Evolutionary conservation across 2,888 invertebrate genomes (phyloP), one percentile per base, ranked within the genome.

Genomic region (Ophioninae sp.): DNA sequence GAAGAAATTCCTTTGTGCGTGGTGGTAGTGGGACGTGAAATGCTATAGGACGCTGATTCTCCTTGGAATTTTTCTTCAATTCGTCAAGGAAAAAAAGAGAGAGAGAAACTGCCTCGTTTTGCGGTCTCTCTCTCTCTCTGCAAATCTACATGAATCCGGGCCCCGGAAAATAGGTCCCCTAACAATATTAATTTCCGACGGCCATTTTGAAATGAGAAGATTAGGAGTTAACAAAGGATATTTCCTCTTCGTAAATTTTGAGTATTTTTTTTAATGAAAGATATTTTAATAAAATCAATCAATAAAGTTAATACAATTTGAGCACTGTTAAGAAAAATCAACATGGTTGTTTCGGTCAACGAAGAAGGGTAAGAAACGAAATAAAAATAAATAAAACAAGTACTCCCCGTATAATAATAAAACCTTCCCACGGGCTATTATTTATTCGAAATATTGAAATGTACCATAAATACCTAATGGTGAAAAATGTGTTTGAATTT

Each of bases 1-100:
- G 65, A 71, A 76, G 76, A 81, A 81, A 81, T 81, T 71, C 76
- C 71, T 81, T 81, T 71, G 81, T 76, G 58, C 65, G 44, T 61
- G n/a, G n/a, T 68, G 61, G 59, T 20, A 2, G 7, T 13, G 22
- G 68, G 61, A 56, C 65, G 71, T 71, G 56, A 76, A n/a, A 17
- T 20, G 64, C 41, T 58, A 20, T 39, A 76, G 30, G 58, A 59
- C 37, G 23, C 56, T 22, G 39, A 71, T 68, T 59, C 20, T 65
- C 61, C 59, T 56, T 39, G 63, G n/a, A 17, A 44, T 67, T 30
- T 67, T 73, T 56, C 41, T 63, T 61, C 30, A 41, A 77, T 77
- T 77, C 44, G 51, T 71, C 65, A 65, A 22, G 22, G 63, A 10
- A 13, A 13, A 6, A 20, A 6, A 37, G 58, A 65, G 1, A 1